A percentile compares a stretch with the other conserved stretches of the same genome.
Conservation (phyloP, 2,797 vertebrate genomes). For the Decapterus maruadsi region DNA sequence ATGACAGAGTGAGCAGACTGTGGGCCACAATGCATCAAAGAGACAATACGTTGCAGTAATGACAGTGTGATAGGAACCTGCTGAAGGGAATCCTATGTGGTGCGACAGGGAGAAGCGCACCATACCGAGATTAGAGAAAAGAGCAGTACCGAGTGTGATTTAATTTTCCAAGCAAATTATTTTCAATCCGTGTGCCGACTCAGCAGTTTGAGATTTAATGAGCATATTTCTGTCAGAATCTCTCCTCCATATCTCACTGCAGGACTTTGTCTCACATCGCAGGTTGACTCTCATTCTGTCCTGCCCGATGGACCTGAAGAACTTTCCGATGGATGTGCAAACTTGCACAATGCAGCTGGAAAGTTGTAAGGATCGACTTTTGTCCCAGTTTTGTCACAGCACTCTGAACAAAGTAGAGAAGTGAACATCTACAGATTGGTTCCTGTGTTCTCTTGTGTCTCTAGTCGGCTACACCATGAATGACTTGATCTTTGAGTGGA, state of each 20-base stretch:
- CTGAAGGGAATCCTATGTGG: slow-evolving; percentile 78
- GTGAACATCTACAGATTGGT: not conserved
- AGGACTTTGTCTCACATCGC: slow-evolving; percentile 20
- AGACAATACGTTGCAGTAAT: slow-evolving; percentile 83
- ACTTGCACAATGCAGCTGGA: slow-evolving; percentile 99
- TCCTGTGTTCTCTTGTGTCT: slow-evolving; percentile 22
- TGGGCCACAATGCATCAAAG: slow-evolving; percentile 67
- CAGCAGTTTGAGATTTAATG: slow-evolving; percentile 25
- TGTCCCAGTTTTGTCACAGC: not conserved
- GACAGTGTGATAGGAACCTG: slow-evolving; percentile 83
- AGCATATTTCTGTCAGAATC: slow-evolving; percentile 29
- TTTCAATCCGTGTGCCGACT: slow-evolving; percentile 29
- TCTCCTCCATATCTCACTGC: slow-evolving; percentile 10
- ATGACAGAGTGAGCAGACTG: slow-evolving; percentile 56
- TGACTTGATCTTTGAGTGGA: slow-evolving; percentile 98
- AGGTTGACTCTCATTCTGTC: slow-evolving; percentile 98
- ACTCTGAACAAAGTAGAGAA: not conserved
- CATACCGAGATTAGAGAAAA: slow-evolving; percentile 21
- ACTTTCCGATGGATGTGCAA: slow-evolving; percentile 99
- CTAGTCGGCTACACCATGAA: slow-evolving; percentile 99
- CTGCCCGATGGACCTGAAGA: slow-evolving; percentile 99
- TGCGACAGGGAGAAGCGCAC: slow-evolving; percentile 47
- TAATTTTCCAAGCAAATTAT: slow-evolving; percentile 48
- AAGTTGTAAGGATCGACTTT: slow-evolving; percentile 89
- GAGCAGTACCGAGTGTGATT: slow-evolving; percentile 15